Evolutionary conservation across 2,888 invertebrate species (phyloP), one percentile per base, ranked within the genome.

Genomic region (Noctua fimbriata): DNA sequence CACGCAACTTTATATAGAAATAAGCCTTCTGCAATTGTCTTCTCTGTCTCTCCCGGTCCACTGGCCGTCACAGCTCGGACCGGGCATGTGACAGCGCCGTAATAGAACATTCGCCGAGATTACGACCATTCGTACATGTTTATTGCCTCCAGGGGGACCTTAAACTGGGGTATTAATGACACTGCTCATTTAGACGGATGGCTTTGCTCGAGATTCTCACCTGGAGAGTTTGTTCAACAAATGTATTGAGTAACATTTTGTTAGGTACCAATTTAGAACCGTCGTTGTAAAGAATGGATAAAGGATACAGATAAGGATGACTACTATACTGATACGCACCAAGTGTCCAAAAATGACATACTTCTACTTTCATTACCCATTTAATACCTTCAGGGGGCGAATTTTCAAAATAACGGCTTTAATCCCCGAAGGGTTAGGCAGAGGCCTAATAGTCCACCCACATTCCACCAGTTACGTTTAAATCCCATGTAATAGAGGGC

Each of bases 91-190:
- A 80, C 81, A 76, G 69, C 63, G 5, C 32, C 49, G 66, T 84
- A 89, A 89, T 80, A 82, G 82, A 78, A 88, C 82, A 82, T 81
- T 87, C 71, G 47, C 79, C 69, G 83, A 80, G 84, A 87, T 88
- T 88, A 85, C 85, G 72, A 52, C 49, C 79, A 63, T 74, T 72
- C 70, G 80, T 75, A 77, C 75, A 70, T 79, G 82, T 87, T 89
- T 88, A 84, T 85, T 85, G 72, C 77, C 49, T 60, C 80, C 67
- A 65, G 44, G 80, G 79, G 81, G 73, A 85, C 44, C 81, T 79
- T 80, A 63, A 79, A 70, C 52, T 63, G 66, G 36, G 58, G 60
- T 80, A 85, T 84, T 87, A 84, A 77, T 85, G 76, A 69, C 69
- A 67, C 47, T 41, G 69, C 69, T 87, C 28, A 87, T 87, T 87